Evolutionary conservation across 2,888 invertebrate genomes (phyloP).

Genomic region (Heliconius hortense): DNA sequence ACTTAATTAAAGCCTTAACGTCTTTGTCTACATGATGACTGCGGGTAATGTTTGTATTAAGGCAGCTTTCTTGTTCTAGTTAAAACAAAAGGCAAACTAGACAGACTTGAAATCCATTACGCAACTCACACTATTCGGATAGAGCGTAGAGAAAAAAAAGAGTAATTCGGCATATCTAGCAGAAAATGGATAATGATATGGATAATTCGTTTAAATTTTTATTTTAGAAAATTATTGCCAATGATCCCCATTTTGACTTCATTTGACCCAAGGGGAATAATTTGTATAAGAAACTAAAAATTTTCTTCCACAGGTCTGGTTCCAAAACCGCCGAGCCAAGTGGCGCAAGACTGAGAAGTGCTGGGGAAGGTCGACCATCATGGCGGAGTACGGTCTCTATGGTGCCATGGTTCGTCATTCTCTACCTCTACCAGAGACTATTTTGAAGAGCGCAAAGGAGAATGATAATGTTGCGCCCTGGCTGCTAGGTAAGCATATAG

Average conservation of each 20-base stretch:
- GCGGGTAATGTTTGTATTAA: neutral
- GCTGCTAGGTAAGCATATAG: conserved; percentile 93
- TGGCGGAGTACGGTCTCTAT: conserved; percentile 99
- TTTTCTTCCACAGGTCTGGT: conserved; percentile 93
- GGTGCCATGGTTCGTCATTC: conserved; percentile 99
- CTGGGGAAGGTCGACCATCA: conserved; percentile 99
- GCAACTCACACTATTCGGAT: neutral
- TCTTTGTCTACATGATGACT: neutral
- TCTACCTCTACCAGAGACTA: conserved; percentile 98
- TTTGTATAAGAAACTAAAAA: neutral
- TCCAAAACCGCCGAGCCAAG: conserved; percentile 98
- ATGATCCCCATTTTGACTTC: neutral
- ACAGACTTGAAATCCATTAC: neutral
- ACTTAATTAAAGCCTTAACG: conserved; percentile 1
- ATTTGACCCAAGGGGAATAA: neutral
- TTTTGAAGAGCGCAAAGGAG: conserved; percentile 98
- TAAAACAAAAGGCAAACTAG: conserved; percentile 3
- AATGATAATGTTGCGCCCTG: conserved; percentile 99
- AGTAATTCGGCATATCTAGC: neutral
- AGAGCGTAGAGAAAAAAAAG: neutral
- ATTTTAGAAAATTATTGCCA: neutral
- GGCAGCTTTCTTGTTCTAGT: conserved; percentile 3
- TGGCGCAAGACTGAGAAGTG: conserved; percentile 99
- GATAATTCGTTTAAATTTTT: no score
- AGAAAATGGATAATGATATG: no score